phyloP scores from a whole-genome alignment of 2,797 vertebrate genomes.

The Arvicola amphibius region DNA sequence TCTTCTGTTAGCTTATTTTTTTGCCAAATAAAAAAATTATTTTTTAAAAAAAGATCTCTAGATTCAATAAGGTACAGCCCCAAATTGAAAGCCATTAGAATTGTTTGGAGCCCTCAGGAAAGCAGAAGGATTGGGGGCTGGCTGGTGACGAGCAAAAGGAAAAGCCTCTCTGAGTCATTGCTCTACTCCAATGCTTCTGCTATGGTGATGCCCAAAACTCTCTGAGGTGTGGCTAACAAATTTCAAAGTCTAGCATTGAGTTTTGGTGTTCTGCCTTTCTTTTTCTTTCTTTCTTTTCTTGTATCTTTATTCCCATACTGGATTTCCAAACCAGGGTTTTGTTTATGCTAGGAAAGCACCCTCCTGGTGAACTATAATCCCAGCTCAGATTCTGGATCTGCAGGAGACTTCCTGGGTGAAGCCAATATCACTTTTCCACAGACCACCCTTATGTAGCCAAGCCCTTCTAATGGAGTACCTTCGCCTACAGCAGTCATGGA shows the following conservation, averaged over 20 bases:
- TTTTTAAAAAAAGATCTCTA: background rate
- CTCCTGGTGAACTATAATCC: background rate
- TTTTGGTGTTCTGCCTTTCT: background rate
- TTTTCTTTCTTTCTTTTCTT: background rate
- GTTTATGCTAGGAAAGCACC: background rate
- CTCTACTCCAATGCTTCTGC: background rate
- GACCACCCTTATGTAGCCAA: constrained; percentile 3
- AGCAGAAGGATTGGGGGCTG: background rate
- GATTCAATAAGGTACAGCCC: constrained; percentile 54
- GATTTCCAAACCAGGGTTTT: background rate
- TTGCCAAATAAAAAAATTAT: constrained; percentile 28
- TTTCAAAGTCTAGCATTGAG: background rate
- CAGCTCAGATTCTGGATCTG: background rate
- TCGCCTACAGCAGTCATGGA: background rate
- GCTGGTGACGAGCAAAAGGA: background rate
- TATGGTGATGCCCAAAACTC: background rate
- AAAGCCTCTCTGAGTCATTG: background rate
- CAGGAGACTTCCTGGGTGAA: background rate
- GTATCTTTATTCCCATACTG: background rate
- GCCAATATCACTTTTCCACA: background rate
- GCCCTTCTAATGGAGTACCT: background rate
- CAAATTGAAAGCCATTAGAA: constrained; percentile 19
- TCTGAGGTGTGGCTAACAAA: constrained; percentile 2
- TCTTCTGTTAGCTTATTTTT: constrained; percentile 51
- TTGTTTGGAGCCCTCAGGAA: constrained; percentile 6